Evolutionary conservation across 2,797 vertebrate species (phyloP).

Genomic region (Xenops minutus): DNA sequence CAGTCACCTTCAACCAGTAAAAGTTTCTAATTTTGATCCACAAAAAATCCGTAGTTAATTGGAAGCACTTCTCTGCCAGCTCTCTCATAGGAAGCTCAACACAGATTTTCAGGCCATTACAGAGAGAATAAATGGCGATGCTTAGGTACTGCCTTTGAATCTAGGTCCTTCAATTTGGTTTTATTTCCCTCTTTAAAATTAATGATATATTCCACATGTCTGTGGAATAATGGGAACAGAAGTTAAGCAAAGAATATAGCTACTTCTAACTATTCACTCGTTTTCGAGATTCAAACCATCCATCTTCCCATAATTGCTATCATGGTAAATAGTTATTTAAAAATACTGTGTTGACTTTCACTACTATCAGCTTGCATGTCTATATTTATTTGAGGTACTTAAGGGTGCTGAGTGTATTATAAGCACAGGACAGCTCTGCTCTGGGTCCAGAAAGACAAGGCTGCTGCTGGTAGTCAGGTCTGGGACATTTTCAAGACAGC

Average conservation of each 20-base stretch:
- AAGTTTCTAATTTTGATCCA: slow-evolving; percentile 8
- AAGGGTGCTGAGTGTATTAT: background rate
- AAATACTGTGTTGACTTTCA: background rate
- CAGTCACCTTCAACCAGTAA: background rate
- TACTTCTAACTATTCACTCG: background rate
- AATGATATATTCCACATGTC: slow-evolving; percentile 38
- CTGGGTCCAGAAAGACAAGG: background rate
- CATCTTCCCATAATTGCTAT: slow-evolving; percentile 21
- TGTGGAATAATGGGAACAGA: slow-evolving; percentile 9
- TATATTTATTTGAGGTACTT: background rate
- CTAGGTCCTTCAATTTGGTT: slow-evolving; percentile 32
- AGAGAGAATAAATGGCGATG: background rate
- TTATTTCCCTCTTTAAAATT: slow-evolving; percentile 60
- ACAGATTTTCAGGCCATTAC: slow-evolving; percentile 14
- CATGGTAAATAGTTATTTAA: slow-evolving; percentile 11
- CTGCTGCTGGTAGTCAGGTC: background rate
- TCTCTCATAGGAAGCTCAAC: background rate
- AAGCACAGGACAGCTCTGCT: background rate
- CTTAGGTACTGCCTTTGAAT: slow-evolving; percentile 44
- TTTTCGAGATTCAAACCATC: slow-evolving; percentile 13
- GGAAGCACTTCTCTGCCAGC: slow-evolving; percentile 21
- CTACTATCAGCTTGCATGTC: background rate
- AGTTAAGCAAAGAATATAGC: slow-evolving; percentile 24
- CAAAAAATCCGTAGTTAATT: slow-evolving; percentile 20
- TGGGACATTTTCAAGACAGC: background rate